Conservation (phyloP, 2,888 invertebrate species). For the Athetis lepigone region DNA sequence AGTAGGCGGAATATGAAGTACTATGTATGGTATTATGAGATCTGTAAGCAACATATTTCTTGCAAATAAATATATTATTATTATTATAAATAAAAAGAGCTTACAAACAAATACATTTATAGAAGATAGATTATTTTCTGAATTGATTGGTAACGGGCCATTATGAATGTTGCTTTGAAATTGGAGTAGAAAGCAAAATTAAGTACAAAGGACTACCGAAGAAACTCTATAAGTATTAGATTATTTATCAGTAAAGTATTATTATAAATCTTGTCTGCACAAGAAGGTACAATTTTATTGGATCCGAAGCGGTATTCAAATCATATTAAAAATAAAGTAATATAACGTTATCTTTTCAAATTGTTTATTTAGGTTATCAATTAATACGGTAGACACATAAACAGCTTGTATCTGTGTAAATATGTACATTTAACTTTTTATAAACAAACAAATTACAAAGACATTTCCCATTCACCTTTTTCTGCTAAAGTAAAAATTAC, state of each 20-base stretch:
- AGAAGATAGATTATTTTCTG: too few species aligned
- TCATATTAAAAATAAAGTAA: not conserved
- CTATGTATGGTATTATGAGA: too few species aligned
- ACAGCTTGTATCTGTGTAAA: not conserved
- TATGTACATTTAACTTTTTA: not conserved
- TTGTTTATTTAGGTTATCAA: not conserved
- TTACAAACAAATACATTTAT: too few species aligned
- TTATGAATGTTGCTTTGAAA: too few species aligned
- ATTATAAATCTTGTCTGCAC: conserved; percentile 1
- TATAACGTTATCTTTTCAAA: not conserved
- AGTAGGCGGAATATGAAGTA: too few species aligned
- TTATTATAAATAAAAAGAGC: too few species aligned
- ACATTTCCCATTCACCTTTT: too few species aligned
- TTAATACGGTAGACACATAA: not conserved
- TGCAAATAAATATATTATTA: too few species aligned
- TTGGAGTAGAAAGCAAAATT: not conserved
- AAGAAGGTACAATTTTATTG: not conserved
- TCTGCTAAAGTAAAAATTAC: too few species aligned
- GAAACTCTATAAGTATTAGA: not conserved
- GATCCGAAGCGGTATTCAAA: conserved; percentile 1
- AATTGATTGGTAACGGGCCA: too few species aligned
- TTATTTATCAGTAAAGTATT: not conserved
- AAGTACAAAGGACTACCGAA: not conserved
- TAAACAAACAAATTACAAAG: not conserved
- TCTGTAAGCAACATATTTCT: too few species aligned